These are phyloP conservation scores for Acanthaster planci DNA, from an alignment of 35 echinoderm and acorn worm genomes.

Conservation along the genomic window DNA sequence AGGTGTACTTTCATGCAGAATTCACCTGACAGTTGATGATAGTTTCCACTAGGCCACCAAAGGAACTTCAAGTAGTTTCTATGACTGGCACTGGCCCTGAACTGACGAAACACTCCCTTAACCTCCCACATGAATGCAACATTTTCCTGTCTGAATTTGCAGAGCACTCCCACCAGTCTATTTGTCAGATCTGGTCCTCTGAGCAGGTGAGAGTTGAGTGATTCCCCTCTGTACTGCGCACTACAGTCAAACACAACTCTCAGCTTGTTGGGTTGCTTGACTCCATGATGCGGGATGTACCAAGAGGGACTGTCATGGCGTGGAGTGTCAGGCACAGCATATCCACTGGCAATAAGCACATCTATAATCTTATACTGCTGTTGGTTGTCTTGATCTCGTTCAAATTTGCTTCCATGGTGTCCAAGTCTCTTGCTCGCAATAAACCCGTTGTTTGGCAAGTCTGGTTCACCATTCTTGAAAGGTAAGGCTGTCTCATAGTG, in stretches of 20 bases:
- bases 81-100: conserved; percentile 31
- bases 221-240: conserved; percentile 55
- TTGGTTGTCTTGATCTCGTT: conserved; percentile 4
- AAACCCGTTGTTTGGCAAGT: conserved; percentile 36
- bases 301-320: conserved; percentile 19
- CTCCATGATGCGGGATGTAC: conserved; percentile 76
- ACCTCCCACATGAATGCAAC: conserved; percentile 52
- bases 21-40: background rate
- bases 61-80: conserved; percentile 59
- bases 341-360: conserved; percentile 21
- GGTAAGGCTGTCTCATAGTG: conserved; percentile 66
- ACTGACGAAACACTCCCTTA: conserved; percentile 67
- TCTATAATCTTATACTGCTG: conserved; percentile 53
- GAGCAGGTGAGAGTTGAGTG: conserved; percentile 64
- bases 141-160: conserved; percentile 53
- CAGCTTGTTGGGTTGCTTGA: conserved; percentile 73
- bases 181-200: conserved; percentile 75
- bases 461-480: conserved; percentile 26
- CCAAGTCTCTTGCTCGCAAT: conserved; percentile 1
- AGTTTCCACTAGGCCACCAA: conserved; percentile 65
- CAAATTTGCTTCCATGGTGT: conserved; percentile 24
- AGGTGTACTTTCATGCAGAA: conserved; percentile 62
- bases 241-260: conserved; percentile 41
- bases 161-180: conserved; percentile 56
- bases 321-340: conserved; percentile 30